Conservation (phyloP, 1,140 invertebrate genomes). For the Pseudomyrmex cubaensis region DNA sequence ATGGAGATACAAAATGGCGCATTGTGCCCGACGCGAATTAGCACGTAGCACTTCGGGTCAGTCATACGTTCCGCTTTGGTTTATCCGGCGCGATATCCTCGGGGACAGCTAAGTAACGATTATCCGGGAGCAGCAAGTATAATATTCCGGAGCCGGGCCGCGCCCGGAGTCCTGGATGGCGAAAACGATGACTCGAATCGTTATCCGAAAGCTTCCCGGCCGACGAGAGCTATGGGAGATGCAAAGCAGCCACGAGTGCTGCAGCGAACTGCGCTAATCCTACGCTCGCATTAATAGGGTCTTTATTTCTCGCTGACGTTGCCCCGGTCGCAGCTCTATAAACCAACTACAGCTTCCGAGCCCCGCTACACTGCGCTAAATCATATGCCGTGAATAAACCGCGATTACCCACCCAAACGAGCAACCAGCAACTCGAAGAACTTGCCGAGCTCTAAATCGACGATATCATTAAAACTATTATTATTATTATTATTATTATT, state of each 20-base stretch:
- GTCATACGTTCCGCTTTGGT: conserved; percentile 2
- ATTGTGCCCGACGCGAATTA: neutral
- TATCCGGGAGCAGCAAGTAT: conserved; percentile 14
- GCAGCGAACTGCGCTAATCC: conserved; percentile 48
- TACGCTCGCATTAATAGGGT: conserved; percentile 53
- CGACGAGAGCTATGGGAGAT: neutral
- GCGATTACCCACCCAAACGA: conserved; percentile 33
- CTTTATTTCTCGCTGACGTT: conserved; percentile 61
- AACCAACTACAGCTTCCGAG: conserved; percentile 35
- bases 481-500: neutral
- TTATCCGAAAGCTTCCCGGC: conserved; percentile 37
- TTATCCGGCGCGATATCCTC: conserved; percentile 19
- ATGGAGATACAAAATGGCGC: neutral
- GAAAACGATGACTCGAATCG: conserved; percentile 47
- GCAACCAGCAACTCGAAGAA: conserved; percentile 45
- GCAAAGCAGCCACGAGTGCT: conserved; percentile 16
- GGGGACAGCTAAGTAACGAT: conserved; percentile 37
- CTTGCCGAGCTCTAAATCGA: conserved; percentile 26
- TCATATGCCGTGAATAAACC: conserved; percentile 46
- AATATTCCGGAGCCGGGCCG: conserved; percentile 7
- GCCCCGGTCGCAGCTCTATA: conserved; percentile 32
- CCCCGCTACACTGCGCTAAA: conserved; percentile 26
- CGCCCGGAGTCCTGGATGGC: neutral
- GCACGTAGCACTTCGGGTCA: neutral
- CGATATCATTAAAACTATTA: neutral